These are phyloP conservation scores for Orthonyx spaldingii DNA, from an alignment of 2,113 vertebrate genomes.

Conservation along the genomic window DNA sequence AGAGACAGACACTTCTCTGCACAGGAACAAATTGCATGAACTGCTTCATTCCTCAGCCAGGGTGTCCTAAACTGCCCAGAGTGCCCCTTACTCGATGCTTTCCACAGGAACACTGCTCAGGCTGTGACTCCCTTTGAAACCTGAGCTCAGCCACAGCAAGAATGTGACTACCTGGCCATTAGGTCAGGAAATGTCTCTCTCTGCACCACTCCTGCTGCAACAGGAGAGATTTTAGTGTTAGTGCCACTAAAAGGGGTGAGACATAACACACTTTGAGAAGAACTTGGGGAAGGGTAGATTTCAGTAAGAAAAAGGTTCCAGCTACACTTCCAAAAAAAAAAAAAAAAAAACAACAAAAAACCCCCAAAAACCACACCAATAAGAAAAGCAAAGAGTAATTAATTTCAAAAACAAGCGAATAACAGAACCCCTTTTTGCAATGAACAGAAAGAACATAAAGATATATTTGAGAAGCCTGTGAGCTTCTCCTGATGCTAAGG, in stretches of 20 bases:
- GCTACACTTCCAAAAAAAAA: background rate
- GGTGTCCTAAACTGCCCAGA: background rate
- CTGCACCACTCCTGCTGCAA: background rate
- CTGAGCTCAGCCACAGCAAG: background rate
- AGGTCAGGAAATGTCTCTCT: background rate
- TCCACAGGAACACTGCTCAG: background rate
- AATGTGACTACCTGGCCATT: background rate
- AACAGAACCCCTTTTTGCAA: background rate
- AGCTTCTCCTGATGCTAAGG: background rate
- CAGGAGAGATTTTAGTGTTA: background rate
- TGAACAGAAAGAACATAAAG: background rate
- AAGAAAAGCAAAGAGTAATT: background rate
- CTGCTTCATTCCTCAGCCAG: background rate
- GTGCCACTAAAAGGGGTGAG: background rate
- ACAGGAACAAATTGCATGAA: background rate
- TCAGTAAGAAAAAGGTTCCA: background rate
- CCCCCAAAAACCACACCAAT: too few species aligned
- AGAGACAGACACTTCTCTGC: background rate
- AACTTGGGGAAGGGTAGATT: background rate
- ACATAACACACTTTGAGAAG: background rate
- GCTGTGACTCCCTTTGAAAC: background rate
- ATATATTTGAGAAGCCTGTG: background rate
- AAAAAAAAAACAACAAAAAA: background rate
- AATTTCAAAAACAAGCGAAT: background rate
- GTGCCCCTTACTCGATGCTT: background rate